These are phyloP conservation scores for Hyla sarda DNA, from an alignment of 2,113 vertebrate species.

Conservation along the genomic window DNA sequence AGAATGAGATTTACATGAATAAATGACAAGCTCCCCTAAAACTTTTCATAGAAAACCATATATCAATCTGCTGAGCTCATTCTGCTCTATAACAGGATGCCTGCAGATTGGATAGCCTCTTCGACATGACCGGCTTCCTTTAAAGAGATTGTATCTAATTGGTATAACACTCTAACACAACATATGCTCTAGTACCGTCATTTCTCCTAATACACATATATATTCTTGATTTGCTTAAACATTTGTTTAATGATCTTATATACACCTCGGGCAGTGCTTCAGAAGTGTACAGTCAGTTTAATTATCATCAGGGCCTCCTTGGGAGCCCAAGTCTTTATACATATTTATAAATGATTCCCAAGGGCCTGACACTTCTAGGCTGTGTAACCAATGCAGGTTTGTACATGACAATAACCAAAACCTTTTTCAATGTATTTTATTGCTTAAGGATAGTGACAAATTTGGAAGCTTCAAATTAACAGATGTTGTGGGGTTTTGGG, in stretches of 20 bases:
- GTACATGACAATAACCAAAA: conserved; percentile 2
- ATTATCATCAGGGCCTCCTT: conserved; percentile 33
- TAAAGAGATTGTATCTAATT: background rate
- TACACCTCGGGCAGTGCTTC: conserved; percentile 24
- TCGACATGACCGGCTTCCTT: too few species aligned
- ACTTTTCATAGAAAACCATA: too few species aligned
- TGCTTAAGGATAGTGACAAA: background rate
- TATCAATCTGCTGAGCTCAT: too few species aligned
- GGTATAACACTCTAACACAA: background rate
- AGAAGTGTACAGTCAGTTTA: conserved; percentile 35
- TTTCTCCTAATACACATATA: background rate
- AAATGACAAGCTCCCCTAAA: too few species aligned
- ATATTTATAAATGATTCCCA: conserved; percentile 33
- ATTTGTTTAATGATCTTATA: conserved; percentile 30
- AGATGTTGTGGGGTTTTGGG: background rate
- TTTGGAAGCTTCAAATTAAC: background rate
- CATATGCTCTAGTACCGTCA: background rate
- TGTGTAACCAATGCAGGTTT: conserved; percentile 4
- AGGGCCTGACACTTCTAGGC: conserved; percentile 15
- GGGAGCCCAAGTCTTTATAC: conserved; percentile 28
- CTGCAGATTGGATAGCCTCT: too few species aligned
- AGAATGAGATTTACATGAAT: too few species aligned
- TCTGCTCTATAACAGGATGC: too few species aligned
- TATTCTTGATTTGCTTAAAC: conserved; percentile 36
- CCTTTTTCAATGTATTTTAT: background rate